A percentile compares a stretch with the other conserved stretches of the same genome.
These are phyloP conservation scores for Bubalus kerabau DNA, from an alignment of 2,113 vertebrate genomes.

Conservation along the genomic window DNA sequence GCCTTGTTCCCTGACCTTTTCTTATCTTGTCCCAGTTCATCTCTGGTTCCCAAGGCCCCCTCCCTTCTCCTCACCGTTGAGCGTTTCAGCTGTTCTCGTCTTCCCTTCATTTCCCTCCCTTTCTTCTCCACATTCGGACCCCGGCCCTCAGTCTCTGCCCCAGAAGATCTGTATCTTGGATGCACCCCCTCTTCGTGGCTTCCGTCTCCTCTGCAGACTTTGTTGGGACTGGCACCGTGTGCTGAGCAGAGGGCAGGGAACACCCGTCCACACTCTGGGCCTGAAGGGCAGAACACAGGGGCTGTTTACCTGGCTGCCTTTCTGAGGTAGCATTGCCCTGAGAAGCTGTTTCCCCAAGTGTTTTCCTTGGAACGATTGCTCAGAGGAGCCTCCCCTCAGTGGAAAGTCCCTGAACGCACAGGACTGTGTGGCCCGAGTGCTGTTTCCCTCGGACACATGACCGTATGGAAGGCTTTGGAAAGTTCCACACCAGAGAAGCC, in stretches of 20 bases:
- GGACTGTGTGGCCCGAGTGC: neutral
- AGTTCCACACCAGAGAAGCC: conserved; percentile 15
- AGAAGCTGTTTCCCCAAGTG: neutral
- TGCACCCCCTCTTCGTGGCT: fast-evolving
- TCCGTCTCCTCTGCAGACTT: neutral
- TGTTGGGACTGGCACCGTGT: fast-evolving
- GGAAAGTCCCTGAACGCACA: neutral
- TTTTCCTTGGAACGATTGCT: neutral
- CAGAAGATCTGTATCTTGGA: fast-evolving
- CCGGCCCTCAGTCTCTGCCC: neutral
- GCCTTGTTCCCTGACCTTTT: neutral
- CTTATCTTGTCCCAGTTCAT: neutral
- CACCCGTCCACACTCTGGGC: neutral
- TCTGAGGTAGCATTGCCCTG: fast-evolving
- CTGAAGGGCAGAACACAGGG: too few species aligned
- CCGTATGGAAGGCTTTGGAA: conserved; percentile 24
- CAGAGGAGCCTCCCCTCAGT: neutral
- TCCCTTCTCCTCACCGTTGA: neutral
- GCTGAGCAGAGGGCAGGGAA: neutral
- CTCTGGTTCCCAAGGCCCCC: neutral
- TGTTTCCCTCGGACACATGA: neutral
- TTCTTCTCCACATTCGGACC: neutral
- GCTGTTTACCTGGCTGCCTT: neutral
- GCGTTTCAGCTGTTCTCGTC: neutral
- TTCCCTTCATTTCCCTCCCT: neutral